Evolutionary conservation across 2,797 vertebrate species (phyloP), one percentile per base, ranked within the genome.

Genomic region (Geotria australis): DNA sequence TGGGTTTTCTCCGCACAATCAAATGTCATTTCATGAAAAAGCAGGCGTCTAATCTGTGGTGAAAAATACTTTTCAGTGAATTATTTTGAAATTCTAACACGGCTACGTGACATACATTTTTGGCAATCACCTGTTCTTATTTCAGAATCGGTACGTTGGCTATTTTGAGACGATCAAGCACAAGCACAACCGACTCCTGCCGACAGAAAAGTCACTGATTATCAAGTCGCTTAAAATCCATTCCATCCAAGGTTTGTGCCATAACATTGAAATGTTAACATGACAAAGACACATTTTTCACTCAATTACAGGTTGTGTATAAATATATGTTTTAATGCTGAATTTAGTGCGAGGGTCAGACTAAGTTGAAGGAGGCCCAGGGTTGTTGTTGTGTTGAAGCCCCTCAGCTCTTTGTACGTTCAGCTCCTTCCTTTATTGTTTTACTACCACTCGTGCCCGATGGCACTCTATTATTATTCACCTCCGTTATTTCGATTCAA

Each of bases 161-260:
- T 98, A 98, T 71, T 95, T 93, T 63, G 82, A 83, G 63, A 69
- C 78, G 61, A 70, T 95, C 79, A 93, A 85, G 72, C 79, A 65
- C 56, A 74, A 68, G 61, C 83, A 81, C 66, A 68, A 74, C 62
- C 72, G 78, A 64, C 72, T 70, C 63, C 68, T 89, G 24, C 85
- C 89, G 65, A 77, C 77, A 58, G 66, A 70, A 56, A 77, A 76
- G 68, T 66, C 61, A 57, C 69, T 95, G 58, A 69, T 49, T 63
- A 76, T 93, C 64, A 81, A 74, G 68, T 84, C 72, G 68, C 60
- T 98, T 60, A 69, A 77, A 62, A 74, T 98, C 68, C 73, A 83
- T 68, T 79, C 79, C 47, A 77, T 93, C 61, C 72, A 73, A 68
- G 85, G 88, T 91, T 38, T 38, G 24, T 38, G 24, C 24, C 24